A percentile compares a stretch with the other conserved stretches of the same genome.
phyloP scores from a whole-genome alignment of 2,113 vertebrate genomes.

The Morone saxatilis region DNA sequence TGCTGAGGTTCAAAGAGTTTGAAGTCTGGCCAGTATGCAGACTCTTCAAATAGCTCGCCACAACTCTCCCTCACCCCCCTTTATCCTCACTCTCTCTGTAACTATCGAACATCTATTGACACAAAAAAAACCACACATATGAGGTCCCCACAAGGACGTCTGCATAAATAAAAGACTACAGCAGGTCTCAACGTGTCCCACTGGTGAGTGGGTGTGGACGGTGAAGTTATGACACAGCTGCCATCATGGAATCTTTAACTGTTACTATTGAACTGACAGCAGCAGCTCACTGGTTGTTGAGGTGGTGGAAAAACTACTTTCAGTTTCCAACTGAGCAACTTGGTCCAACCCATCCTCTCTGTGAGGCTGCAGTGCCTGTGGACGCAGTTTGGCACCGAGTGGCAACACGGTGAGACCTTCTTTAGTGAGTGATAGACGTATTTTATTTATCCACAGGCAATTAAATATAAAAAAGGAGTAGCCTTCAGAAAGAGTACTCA shows the following conservation, averaged over 20 bases:
- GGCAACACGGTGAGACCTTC: constrained; percentile 26
- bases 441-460: constrained; percentile 1
- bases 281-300: constrained; percentile 29
- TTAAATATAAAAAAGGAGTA: neutral
- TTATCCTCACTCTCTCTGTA: constrained; percentile 16
- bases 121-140: neutral
- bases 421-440: constrained; percentile 15
- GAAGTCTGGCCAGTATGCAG: constrained; percentile 41
- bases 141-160: neutral
- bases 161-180: neutral
- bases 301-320: constrained; percentile 45
- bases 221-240: constrained; percentile 33
- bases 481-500: neutral
- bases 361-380: constrained; percentile 26
- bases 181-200: neutral
- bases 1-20: constrained; percentile 51
- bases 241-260: constrained; percentile 18
- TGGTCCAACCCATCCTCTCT: constrained; percentile 36
- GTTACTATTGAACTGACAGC: constrained; percentile 38
- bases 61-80: constrained; percentile 5
- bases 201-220: constrained; percentile 1
- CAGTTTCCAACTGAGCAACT: constrained; percentile 43
- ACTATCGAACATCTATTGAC: constrained; percentile 14
- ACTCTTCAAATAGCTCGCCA: constrained; percentile 48
- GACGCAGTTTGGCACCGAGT: constrained; percentile 37